Conservation (phyloP, 2,888 invertebrate species). For the Sarcophaga carnaria region DNA sequence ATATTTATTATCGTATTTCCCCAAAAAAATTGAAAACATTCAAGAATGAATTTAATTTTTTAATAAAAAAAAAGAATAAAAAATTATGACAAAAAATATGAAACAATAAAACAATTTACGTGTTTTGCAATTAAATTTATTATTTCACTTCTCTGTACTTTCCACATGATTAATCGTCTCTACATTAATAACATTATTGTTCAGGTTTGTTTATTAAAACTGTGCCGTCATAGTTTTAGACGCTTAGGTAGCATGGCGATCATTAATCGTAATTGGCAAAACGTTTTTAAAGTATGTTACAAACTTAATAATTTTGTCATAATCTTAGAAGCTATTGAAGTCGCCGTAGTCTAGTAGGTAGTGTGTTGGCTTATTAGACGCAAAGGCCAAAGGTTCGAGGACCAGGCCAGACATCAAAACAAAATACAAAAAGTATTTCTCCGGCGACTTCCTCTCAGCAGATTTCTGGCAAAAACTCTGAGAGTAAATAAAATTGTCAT, state of each 20-base stretch:
- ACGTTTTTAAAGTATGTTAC: neutral
- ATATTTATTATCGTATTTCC: neutral
- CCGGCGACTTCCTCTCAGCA: no score
- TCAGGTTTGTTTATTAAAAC: neutral
- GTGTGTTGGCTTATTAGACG: no score
- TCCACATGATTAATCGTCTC: neutral
- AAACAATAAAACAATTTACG: neutral
- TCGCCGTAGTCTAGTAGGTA: no score
- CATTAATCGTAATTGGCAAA: neutral
- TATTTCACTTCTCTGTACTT: neutral
- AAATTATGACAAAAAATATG: no score
- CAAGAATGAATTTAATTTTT: neutral
- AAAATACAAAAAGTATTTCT: no score
- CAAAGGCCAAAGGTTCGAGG: no score
- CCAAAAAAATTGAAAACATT: neutral
- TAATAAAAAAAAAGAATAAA: no score
- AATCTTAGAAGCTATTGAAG: no score
- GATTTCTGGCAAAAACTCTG: no score
- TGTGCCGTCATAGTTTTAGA: neutral
- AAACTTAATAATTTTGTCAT: no score
- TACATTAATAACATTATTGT: neutral
- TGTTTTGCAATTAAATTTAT: neutral
- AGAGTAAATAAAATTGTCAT: no score
- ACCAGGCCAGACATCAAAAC: no score
- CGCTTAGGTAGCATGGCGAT: neutral